Evolutionary conservation across 2,797 vertebrate species (phyloP), one percentile per base, ranked within the genome.

Genomic region (Pseudopleuronectes americanus): DNA sequence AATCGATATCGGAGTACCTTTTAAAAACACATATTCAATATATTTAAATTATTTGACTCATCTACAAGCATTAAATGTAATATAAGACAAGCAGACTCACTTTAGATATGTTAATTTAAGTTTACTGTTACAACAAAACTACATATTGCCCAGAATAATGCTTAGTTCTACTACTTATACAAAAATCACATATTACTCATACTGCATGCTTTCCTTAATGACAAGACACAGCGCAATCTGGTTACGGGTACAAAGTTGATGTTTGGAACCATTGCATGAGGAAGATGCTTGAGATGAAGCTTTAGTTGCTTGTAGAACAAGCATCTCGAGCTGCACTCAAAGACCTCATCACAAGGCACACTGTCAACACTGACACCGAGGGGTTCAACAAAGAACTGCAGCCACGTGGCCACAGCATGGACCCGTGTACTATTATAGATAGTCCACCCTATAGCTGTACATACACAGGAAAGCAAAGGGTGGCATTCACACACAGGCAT

Each of bases 301-400:
- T 79, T 71, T 10, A 63, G 52, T 31, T 68, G 8, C n/a, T 24
- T 62, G 38, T 8, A 28, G 45, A 74, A 24, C 57, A 74, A 76
- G 73, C 49, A 55, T 23, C 55, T 53, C 53, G 70, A 74, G 51
- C 79, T 64, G 51, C 45, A 58, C 59, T 52, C 24, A 6, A 8
- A 62, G 38, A 54, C 41, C 14, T 68, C 63, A 64, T 74, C 68
- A 77, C 66, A 57, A 47, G 88, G 86, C 76, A 45, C 71, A 49
- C 74, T 90, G 90, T 88, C 87, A 92, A 94, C 82, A 93, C 90
- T 94, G 94, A 93, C 94, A 92, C 91, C 94, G 76, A 91, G 93
- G 81, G 94, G 93, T 76, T 23, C 48, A 31, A 65, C 9, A 13
- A 21, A 64, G 91, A 91, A 94, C 80, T 93, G 86, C 93, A 84